These are phyloP conservation scores for Amiota mariae DNA, from an alignment of 2,888 invertebrate species.

Conservation along the genomic window DNA sequence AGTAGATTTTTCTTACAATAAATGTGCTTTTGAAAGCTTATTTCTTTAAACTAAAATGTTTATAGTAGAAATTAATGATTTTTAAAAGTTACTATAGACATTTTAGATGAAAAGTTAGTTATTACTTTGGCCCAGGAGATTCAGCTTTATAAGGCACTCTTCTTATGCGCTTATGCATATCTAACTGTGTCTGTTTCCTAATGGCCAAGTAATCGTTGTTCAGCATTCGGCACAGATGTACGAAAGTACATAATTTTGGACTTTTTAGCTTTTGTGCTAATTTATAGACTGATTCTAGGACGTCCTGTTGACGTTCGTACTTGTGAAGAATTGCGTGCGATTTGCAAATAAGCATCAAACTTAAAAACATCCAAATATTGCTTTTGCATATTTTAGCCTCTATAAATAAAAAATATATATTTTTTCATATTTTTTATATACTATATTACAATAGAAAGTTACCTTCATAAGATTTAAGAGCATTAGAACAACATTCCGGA, in stretches of 20 bases:
- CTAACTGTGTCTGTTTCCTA: constrained; percentile 39
- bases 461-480: constrained; percentile 63
- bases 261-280: constrained; percentile 50
- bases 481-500: constrained; percentile 60
- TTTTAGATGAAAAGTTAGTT: too few relatives aligned
- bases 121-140: too few relatives aligned
- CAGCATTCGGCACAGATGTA: constrained; percentile 50
- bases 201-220: constrained; percentile 53
- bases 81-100: too few relatives aligned
- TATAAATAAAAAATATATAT: constrained; percentile 16
- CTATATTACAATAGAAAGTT: background rate
- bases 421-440: too few relatives aligned
- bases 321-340: constrained; percentile 63
- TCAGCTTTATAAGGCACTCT: too few relatives aligned
- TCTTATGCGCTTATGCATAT: too few relatives aligned
- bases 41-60: too few relatives aligned
- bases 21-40: too few relatives aligned
- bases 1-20: too few relatives aligned
- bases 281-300: constrained; percentile 48
- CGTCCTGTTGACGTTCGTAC: constrained; percentile 59
- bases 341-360: constrained; percentile 59
- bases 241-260: constrained; percentile 43
- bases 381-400: constrained; percentile 63
- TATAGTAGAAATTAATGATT: too few relatives aligned
- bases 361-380: constrained; percentile 61